These are phyloP conservation scores for Nomada flava DNA, from an alignment of 2,888 invertebrate genomes.

Conservation along the genomic window DNA sequence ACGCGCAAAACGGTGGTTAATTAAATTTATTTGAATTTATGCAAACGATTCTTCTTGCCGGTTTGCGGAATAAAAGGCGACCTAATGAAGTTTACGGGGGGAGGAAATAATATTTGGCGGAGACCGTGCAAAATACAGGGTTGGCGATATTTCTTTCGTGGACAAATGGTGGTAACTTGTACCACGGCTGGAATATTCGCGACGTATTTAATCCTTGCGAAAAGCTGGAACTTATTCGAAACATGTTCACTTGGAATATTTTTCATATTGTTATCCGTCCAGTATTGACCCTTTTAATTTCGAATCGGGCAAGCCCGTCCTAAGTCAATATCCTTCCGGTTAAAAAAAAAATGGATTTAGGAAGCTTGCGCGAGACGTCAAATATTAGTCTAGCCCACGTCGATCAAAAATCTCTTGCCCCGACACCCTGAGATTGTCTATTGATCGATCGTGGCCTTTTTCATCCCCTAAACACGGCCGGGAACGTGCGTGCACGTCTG, in stretches of 20 bases:
- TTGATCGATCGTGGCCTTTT: constrained; percentile 35
- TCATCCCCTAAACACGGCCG: constrained; percentile 17
- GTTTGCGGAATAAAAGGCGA: not conserved
- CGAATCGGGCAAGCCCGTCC: too few species aligned
- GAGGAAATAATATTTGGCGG: constrained; percentile 27
- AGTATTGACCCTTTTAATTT: too few species aligned
- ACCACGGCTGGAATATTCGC: not conserved
- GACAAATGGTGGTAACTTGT: constrained; percentile 19
- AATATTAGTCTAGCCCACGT: constrained; percentile 28
- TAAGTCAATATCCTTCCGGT: not conserved
- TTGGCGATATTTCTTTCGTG: not conserved
- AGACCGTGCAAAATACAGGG: not conserved
- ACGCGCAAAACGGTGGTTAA: constrained; percentile 15
- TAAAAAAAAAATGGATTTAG: not conserved
- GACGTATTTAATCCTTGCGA: not conserved
- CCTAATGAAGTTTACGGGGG: too few species aligned
- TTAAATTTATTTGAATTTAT: constrained; percentile 33
- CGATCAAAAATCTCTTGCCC: constrained; percentile 10
- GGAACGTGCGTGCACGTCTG: constrained; percentile 11
- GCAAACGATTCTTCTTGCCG: too few species aligned
- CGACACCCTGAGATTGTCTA: constrained; percentile 15
- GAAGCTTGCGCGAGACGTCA: not conserved
- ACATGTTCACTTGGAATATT: too few species aligned
- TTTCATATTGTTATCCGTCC: too few species aligned
- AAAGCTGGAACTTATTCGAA: constrained; percentile 37